phyloP scores from a whole-genome alignment of 1,140 invertebrate genomes.

The Helicoverpa armigera region DNA sequence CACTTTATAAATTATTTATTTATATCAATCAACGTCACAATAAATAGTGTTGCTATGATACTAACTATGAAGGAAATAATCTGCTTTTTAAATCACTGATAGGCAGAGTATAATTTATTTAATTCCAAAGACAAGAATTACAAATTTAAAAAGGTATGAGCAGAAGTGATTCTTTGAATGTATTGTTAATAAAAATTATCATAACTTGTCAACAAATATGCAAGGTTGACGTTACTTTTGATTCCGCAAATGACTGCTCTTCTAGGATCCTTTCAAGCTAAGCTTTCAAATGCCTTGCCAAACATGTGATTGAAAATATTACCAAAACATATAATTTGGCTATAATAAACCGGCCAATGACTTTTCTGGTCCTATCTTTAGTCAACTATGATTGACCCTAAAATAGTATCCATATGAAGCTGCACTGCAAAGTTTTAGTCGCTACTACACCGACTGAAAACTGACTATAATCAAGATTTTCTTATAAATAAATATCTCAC shows the following conservation, averaged over 20 bases:
- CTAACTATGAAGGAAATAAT: neutral
- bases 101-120: neutral
- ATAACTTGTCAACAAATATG: neutral
- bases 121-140: neutral
- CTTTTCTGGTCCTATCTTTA: too few relatives aligned
- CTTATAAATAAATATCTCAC: too few relatives aligned
- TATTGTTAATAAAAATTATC: neutral
- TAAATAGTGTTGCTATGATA: neutral
- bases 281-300: neutral
- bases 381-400: too few relatives aligned
- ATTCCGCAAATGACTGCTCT: neutral
- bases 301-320: neutral
- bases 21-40: too few relatives aligned
- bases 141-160: neutral
- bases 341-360: too few relatives aligned
- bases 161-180: neutral
- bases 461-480: too few relatives aligned
- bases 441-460: too few relatives aligned
- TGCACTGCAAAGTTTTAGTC: too few relatives aligned
- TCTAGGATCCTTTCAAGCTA: neutral
- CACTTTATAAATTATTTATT: too few relatives aligned
- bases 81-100: neutral
- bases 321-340: neutral
- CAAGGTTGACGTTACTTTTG: neutral
- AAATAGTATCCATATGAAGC: too few relatives aligned